phyloP scores from a whole-genome alignment of 1,140 invertebrate genomes.

The Thaumatotibia leucotreta region DNA sequence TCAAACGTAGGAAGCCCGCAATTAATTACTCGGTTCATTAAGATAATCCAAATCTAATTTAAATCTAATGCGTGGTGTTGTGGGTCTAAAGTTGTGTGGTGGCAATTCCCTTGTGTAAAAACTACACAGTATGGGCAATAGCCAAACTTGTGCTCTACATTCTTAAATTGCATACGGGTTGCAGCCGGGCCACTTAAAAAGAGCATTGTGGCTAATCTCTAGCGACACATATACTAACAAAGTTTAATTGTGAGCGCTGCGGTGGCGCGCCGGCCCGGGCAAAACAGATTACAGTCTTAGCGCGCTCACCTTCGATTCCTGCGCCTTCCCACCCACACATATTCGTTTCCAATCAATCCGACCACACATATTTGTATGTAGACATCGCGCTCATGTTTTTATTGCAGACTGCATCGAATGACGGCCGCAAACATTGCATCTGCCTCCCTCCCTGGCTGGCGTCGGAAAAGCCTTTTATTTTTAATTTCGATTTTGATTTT shows the following conservation, averaged over 20 bases:
- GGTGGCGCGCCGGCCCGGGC: constrained; percentile 50
- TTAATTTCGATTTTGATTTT: constrained; percentile 76
- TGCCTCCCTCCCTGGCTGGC: constrained; percentile 55
- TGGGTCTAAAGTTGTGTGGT: background rate
- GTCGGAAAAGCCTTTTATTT: constrained; percentile 69
- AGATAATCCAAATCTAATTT: no score
- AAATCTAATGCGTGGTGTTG: background rate
- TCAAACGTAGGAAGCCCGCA: background rate
- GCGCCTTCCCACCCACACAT: constrained; percentile 54
- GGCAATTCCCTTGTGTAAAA: background rate
- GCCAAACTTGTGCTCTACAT: constrained; percentile 54
- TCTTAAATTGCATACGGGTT: constrained; percentile 67
- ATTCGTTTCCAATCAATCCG: constrained; percentile 74
- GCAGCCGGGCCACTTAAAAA: constrained; percentile 69
- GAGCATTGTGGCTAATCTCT: constrained; percentile 72
- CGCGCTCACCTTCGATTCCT: constrained; percentile 69
- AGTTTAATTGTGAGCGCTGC: constrained; percentile 73
- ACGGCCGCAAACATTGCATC: constrained; percentile 73
- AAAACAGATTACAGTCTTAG: constrained; percentile 76
- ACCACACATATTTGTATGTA: constrained; percentile 72
- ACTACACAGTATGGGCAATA: constrained; percentile 24
- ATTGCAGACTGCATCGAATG: constrained; percentile 72
- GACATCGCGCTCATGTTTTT: constrained; percentile 64
- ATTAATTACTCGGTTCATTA: no score
- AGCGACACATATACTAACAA: constrained; percentile 75